Base-by-base conservation (phyloP, 2,888 invertebrate genomes). In the Euphydryas editha region DNA sequence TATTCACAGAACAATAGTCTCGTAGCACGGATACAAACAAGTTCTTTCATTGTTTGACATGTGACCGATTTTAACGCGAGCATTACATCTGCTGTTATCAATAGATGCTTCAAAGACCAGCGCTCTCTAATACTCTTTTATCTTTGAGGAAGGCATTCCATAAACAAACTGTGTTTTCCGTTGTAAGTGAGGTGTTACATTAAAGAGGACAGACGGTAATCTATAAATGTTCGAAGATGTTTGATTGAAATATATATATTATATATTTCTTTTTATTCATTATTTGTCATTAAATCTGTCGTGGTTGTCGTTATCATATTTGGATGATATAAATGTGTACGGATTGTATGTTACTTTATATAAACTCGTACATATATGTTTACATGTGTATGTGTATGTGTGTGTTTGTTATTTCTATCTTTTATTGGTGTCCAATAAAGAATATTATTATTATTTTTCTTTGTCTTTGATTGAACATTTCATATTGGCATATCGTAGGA, bases 81-180 rank as follows among this genome's bases (percentile, higher is more conserved):
- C 20, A 54, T 55, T 59, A 8, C 49, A 37, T 57, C 37, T 51
- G 44, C 61, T 36, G 60, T 66, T 58, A 58, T 58, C 57, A 39
- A 51, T 13, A 37, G n/a, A 7, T 36, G n/a, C 63, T 58, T 59
- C 58, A 64, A 64, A 58, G 51, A 11, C 30, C 24, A 13, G 17
- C 17, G 18, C 21, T 44, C 42, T 36, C 36, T 56, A 42, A 56
- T 54, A 42, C 42, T 46, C 74, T 74, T 74, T 73, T 72, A 71
- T 67, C 71, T 69, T 44, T 55, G 51, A 59, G 67, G 67, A 70
- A 65, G 61, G 58, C 56, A 64, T 64, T 49, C 36, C 44, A 68
- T 72, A 70, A 66, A 71, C 72, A 72, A 59, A 66, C 57, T 58
- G 47, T 63, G 61, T 68, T 70, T 68, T 67, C 62, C 62, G 56